Evolutionary conservation across 2,113 vertebrate genomes (phyloP), one percentile per base, ranked within the genome.

Genomic region (Narcine bancroftii): DNA sequence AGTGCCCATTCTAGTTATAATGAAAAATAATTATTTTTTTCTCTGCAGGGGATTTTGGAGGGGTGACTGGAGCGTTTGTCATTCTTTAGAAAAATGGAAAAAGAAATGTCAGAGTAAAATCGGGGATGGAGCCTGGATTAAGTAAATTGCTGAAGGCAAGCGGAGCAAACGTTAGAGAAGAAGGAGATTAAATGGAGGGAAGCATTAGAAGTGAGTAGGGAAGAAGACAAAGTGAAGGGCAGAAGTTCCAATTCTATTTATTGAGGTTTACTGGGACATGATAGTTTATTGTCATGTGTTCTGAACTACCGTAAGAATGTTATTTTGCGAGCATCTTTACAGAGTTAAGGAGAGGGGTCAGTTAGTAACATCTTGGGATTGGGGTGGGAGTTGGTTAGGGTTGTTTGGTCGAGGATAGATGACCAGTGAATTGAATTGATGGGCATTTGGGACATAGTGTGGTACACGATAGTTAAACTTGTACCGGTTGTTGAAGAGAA

Each of bases 401-500:
- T 1, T 21, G 19, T 69, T 21, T 69, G 66, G 66, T 21, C 21
- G 21, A 69, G 24, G 66, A 69, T 26, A 24, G n/a, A 17, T 15
- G 72, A 10, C 7, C 42, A 24, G 45, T 24, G 19, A 29, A 10
- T 33, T 24, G 72, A 15, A n/a, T 6, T 29, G 47, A 77, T 77
- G 19, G 75, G 75, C 39, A 21, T 17, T 39, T 50, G 50, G 53
- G 53, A 36, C n/a, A 9, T 36, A 21, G 15, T 60, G n/a, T 87
- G 33, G 81, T 53, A 87, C 81, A 87, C 26, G 63, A 69, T 91
- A 29, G 24, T 69, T 11, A 69, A 77, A 17, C 21, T 36, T 39
- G 63, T 45, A 47, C 56, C 45, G 60, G 60, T 91, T 89, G 85
- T 65, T 65, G 45, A 66, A 91, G 45, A 26, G 89, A 71, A 91